These are phyloP conservation scores for Anastrepha obliqua DNA, from an alignment of 1,140 invertebrate species.

Conservation along the genomic window DNA sequence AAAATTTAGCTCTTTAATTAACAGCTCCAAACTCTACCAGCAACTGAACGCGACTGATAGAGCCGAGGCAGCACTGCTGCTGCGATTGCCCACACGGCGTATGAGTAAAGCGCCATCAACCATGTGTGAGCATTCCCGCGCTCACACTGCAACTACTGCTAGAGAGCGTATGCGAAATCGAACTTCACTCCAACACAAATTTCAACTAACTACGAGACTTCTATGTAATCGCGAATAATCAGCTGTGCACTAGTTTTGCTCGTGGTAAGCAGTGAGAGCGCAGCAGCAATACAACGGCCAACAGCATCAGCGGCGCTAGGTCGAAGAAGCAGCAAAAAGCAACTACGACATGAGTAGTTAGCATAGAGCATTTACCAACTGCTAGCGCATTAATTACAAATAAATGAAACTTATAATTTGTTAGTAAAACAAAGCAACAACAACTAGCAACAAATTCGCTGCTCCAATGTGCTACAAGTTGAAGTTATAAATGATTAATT, in stretches of 20 bases:
- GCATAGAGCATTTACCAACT: neutral
- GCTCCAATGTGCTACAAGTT: neutral
- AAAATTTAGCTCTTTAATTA: neutral
- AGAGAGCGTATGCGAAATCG: neutral
- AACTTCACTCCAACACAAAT: neutral
- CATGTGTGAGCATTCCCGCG: neutral
- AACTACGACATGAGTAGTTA: neutral
- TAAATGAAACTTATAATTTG: constrained; percentile 19
- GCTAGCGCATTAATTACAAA: constrained; percentile 24
- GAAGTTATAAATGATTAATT: neutral
- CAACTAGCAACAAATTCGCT: neutral
- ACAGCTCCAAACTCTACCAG: neutral
- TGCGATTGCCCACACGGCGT: neutral
- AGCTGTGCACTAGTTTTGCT: constrained; percentile 39
- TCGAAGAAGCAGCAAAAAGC: constrained; percentile 13
- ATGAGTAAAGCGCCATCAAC: neutral
- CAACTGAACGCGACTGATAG: constrained; percentile 13
- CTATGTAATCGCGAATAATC: neutral
- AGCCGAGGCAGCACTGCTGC: neutral
- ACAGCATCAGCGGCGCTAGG: neutral
- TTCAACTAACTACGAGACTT: neutral
- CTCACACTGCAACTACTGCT: neutral
- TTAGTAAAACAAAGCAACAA: neutral
- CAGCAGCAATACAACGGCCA: neutral
- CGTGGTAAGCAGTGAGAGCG: neutral